Base-by-base conservation (phyloP, 1,140 invertebrate species). In the Monochamus saltuarius region DNA sequence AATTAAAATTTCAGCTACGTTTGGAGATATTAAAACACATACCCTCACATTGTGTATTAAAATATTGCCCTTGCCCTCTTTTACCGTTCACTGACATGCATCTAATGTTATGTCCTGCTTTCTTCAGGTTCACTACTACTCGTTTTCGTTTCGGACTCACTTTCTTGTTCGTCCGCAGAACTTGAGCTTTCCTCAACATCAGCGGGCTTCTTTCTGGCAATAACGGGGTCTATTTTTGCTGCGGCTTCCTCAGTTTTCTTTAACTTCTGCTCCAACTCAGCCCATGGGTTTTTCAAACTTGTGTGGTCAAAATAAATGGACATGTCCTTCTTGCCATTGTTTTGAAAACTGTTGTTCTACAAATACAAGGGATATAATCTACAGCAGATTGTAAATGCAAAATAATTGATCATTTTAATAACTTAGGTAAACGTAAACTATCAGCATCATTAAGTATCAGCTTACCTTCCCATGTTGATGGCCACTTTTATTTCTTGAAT, bases 241-340 rank as follows among this genome's bases (percentile, higher is more conserved):
- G 37, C 47, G 38, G 51, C 13, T 9, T n/a, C 56, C 38, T n/a
- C 7, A 11, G 47, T 54, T 34, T 56, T 39, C 19, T 64, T 54
- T 16, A 64, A 40, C 36, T 55, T 50, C n/a, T 53, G 35, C 22
- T 65, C 58, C 17, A 65, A 49, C 22, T 50, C 39, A 3, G 38
- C 42, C 62, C 62, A 65, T 1, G 62, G 62, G 19, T 65, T 49
- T 35, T 49, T 40, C 16, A 53, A 42, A 49, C 47, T 61, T 11
- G 58, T 56, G 11, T 47, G 62, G 42, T 65, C 52, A 17, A 52
- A 43, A 56, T 51, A 65, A 36, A 49, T 51, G 4, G 43, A 13
- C 16, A 64, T 45, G 42, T 59, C 43, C 29, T 35, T 22, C 17
- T 64, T 36, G 13, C 22, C 42, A 49, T 46, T 29, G 22, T 29